A percentile compares a stretch with the other conserved stretches of the same genome.
Evolutionary conservation across 1,140 invertebrate species (phyloP).

Genomic region (Onthophagus taurus): DNA sequence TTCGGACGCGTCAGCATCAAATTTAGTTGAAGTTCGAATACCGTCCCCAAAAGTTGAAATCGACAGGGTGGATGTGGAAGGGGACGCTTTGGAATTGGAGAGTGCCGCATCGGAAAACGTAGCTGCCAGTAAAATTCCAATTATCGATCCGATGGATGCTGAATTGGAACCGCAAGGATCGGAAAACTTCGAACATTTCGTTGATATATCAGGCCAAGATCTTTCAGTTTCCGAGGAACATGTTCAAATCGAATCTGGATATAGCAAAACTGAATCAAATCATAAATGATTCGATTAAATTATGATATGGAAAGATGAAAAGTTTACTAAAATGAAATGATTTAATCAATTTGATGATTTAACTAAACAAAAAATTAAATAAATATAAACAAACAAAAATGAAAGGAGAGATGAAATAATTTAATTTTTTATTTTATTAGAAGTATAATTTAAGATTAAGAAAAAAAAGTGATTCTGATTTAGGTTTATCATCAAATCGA

Average conservation of each 20-base stretch:
- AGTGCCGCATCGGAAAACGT: constrained; percentile 22
- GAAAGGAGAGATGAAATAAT: too few species aligned
- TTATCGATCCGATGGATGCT: constrained; percentile 24
- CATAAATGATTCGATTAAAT: too few species aligned
- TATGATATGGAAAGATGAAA: too few species aligned
- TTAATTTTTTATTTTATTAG: too few species aligned
- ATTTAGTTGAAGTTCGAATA: constrained; percentile 24
- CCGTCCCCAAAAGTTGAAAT: constrained; percentile 19
- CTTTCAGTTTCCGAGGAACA: constrained; percentile 24
- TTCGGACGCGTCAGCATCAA: constrained; percentile 10
- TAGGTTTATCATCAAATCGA: too few species aligned
- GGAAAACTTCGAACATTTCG: constrained; percentile 27
- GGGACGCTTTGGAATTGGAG: constrained; percentile 16
- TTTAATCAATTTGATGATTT: too few species aligned
- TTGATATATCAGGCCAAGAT: constrained; percentile 26
- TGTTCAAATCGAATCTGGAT: constrained; percentile 43
- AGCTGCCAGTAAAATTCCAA: constrained; percentile 22
- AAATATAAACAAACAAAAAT: too few species aligned
- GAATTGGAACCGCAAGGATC: constrained; percentile 23
- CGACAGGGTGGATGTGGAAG: constrained; percentile 9
- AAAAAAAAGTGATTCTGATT: too few species aligned
- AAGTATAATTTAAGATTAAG: too few species aligned
- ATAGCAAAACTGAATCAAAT: constrained; percentile 32
- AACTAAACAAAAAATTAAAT: too few species aligned
- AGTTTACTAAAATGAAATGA: too few species aligned